These are phyloP conservation scores for Zaprionus capensis DNA, from an alignment of 1,140 invertebrate species.

Conservation along the genomic window DNA sequence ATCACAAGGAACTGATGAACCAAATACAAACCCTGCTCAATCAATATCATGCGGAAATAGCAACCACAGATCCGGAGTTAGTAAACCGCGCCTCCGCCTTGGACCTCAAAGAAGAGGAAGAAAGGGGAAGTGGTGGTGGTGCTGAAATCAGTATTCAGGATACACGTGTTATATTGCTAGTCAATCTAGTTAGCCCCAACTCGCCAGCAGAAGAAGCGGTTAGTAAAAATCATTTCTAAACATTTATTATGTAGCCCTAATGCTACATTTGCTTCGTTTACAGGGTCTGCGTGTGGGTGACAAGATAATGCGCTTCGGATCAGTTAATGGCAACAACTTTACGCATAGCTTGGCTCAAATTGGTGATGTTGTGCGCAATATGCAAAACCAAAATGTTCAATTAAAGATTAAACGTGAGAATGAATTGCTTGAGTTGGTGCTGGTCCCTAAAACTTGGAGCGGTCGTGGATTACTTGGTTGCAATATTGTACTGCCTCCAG, in stretches of 20 bases:
- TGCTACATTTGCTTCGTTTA: background rate
- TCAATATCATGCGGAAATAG: conserved; percentile 85
- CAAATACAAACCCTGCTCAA: conserved; percentile 91
- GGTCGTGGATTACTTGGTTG: conserved; percentile 92
- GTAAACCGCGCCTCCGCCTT: conserved; percentile 68
- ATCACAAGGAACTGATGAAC: conserved; percentile 93
- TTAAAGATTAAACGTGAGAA: conserved; percentile 87
- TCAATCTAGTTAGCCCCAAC: conserved; percentile 90
- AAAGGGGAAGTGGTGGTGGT: conserved; percentile 41
- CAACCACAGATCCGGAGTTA: conserved; percentile 70
- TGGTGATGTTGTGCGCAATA: conserved; percentile 89
- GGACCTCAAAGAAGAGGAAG: conserved; percentile 48
- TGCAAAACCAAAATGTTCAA: conserved; percentile 87
- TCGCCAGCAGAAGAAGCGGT: conserved; percentile 93
- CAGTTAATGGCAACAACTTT: conserved; percentile 91
- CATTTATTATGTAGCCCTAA: background rate
- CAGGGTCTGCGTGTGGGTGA: conserved; percentile 92
- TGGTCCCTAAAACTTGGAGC: conserved; percentile 89
- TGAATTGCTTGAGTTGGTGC: conserved; percentile 85
- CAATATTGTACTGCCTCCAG: conserved; percentile 87
- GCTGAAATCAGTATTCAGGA: conserved; percentile 8
- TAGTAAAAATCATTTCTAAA: conserved; percentile 69
- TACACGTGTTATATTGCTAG: conserved; percentile 87
- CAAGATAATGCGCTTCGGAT: conserved; percentile 93
- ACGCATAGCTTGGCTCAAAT: conserved; percentile 87